Evolutionary conservation across 2,797 vertebrate species (phyloP).

Genomic region (Taeniopygia guttata): DNA sequence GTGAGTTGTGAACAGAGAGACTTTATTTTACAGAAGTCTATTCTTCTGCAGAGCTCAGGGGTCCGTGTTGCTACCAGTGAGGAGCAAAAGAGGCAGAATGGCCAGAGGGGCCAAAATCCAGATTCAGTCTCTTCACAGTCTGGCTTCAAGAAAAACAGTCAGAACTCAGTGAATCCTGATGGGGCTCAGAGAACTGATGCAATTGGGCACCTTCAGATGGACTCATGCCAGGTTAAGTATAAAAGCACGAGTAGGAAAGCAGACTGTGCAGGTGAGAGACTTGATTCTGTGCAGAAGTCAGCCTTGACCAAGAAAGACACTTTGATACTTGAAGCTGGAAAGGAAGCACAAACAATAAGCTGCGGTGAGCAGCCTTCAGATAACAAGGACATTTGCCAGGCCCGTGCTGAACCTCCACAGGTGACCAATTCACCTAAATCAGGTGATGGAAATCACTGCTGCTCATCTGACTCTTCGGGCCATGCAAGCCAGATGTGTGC

Average conservation of each 20-base stretch:
- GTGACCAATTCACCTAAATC: not conserved
- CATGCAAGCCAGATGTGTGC: slow-evolving; percentile 7
- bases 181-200: slow-evolving; percentile 32
- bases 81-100: slow-evolving; percentile 40
- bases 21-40: slow-evolving; percentile 76
- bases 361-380: not conserved
- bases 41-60: slow-evolving; percentile 74
- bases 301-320: slow-evolving; percentile 19
- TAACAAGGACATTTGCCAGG: not conserved
- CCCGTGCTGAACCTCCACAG: not conserved
- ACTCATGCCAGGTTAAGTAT: slow-evolving; percentile 16
- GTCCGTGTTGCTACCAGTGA: slow-evolving; percentile 68
- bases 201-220: not conserved
- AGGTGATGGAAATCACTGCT: not conserved
- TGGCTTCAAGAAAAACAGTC: slow-evolving; percentile 40
- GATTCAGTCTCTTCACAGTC: slow-evolving; percentile 45
- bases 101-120: slow-evolving; percentile 1
- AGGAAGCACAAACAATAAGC: not conserved
- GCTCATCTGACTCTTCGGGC: slow-evolving; percentile 16
- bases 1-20: slow-evolving; percentile 74
- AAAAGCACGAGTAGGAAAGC: slow-evolving; percentile 24
- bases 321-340: not conserved
- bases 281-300: slow-evolving; percentile 42
- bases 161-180: slow-evolving; percentile 9
- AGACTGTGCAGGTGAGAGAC: slow-evolving; percentile 7